Evolutionary conservation across 1,140 invertebrate species (phyloP).

Genomic region (Mizuhopecten yessoensis): DNA sequence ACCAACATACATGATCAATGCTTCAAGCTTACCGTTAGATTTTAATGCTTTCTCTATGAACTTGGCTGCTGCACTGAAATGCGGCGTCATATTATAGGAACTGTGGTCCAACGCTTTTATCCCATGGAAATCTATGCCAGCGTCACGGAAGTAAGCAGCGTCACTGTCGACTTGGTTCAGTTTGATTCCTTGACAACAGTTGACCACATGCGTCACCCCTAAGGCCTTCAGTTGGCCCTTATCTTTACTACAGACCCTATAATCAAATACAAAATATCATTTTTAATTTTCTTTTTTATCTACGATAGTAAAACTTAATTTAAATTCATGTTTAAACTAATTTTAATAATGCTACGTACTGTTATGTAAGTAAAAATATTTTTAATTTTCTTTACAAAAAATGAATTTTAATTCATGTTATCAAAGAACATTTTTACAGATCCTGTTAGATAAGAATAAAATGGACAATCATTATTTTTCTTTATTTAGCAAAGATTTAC

Average conservation of each 20-base stretch:
- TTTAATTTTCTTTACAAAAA: no score
- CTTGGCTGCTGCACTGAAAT: conserved; percentile 90
- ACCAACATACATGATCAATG: background rate
- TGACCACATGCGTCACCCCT: conserved; percentile 83
- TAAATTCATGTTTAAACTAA: no score
- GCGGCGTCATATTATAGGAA: conserved; percentile 89
- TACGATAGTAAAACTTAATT: no score
- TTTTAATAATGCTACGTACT: no score
- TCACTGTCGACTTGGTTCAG: conserved; percentile 81
- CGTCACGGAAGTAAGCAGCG: conserved; percentile 87
- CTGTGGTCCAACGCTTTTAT: conserved; percentile 90
- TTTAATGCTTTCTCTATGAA: conserved; percentile 92
- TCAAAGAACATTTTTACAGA: no score
- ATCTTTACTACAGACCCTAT: conserved; percentile 82
- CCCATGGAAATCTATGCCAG: conserved; percentile 90
- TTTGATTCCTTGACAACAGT: conserved; percentile 81
- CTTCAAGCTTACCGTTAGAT: conserved; percentile 74
- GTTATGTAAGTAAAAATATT: no score
- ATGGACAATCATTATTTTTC: no score
- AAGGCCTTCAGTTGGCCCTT: conserved; percentile 75
- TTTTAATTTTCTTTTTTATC: no score
- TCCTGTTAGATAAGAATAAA: no score
- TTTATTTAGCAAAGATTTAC: no score
- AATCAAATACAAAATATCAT: conserved; percentile 43
- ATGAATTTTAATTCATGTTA: no score